Conservation (phyloP, 2,797 vertebrate genomes). For the Neomorphus geoffroyi region DNA sequence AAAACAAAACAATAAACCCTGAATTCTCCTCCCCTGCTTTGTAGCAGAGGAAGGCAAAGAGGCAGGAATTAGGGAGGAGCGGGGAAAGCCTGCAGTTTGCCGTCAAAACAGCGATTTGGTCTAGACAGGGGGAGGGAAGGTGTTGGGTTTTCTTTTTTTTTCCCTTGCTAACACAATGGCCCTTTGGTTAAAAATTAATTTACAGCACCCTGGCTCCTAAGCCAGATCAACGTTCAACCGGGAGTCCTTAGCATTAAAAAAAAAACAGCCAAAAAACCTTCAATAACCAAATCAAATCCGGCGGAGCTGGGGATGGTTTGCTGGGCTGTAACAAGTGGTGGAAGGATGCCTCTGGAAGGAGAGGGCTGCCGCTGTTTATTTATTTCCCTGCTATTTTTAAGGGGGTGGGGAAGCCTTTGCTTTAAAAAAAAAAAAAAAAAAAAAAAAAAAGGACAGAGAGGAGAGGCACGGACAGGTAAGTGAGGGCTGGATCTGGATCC, state of each 20-base stretch:
- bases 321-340: conserved; percentile 39
- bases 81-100: not conserved
- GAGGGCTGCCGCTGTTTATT: not conserved
- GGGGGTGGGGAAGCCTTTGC: not conserved
- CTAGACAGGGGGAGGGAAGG: conserved; percentile 33
- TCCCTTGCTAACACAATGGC: not conserved
- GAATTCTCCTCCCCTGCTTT: not conserved
- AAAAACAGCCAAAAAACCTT: too few species aligned
- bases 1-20: not conserved
- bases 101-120: conserved; percentile 42
- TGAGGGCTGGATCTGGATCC: not conserved
- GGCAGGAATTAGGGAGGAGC: not conserved
- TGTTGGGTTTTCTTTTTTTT: not conserved
- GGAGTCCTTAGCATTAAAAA: not conserved
- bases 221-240: not conserved
- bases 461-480: not conserved
- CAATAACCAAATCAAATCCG: not conserved
- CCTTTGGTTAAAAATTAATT: conserved; percentile 51
- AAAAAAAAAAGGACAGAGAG: not conserved
- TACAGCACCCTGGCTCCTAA: not conserved
- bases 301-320: not conserved
- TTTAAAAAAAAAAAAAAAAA: not conserved
- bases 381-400: not conserved
- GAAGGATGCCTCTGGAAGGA: not conserved
- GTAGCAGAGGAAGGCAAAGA: not conserved